These are phyloP conservation scores for Ctenodactylus gundi DNA, from an alignment of 2,113 vertebrate species.

Conservation along the genomic window DNA sequence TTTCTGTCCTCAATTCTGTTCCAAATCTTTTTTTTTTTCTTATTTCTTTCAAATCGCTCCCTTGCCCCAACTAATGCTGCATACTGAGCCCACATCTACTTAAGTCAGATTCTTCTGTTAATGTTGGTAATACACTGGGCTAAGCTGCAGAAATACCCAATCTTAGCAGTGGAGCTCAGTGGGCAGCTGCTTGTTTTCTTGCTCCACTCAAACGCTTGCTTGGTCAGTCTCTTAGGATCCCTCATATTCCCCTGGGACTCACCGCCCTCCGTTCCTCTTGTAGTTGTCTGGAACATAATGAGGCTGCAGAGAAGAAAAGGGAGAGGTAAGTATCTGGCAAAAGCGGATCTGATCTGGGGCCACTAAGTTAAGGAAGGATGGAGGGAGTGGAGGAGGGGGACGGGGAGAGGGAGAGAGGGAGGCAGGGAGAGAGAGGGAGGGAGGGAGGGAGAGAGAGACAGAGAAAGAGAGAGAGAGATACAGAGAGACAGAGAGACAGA, in stretches of 20 bases:
- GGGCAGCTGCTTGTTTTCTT: neutral
- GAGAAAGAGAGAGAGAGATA: too few relatives aligned
- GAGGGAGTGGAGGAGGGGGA: too few relatives aligned
- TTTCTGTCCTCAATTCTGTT: neutral
- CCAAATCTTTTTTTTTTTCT: neutral
- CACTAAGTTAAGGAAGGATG: too few relatives aligned
- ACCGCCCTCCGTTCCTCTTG: conserved; percentile 97
- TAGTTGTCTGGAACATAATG: conserved; percentile 99
- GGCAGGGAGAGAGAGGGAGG: too few relatives aligned
- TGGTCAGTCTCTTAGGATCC: neutral
- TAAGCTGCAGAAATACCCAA: neutral
- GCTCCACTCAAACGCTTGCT: neutral
- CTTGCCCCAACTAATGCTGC: neutral
- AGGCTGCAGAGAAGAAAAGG: conserved; percentile 86
- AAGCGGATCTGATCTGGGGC: neutral
- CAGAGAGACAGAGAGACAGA: too few relatives aligned
- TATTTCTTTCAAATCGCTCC: neutral
- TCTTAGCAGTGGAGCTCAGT: neutral
- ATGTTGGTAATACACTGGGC: neutral
- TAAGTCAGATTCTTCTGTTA: neutral
- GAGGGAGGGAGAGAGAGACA: too few relatives aligned
- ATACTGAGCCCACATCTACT: neutral
- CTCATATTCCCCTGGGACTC: conserved; percentile 70
- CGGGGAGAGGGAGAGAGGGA: too few relatives aligned
- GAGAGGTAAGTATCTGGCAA: neutral